phyloP scores from a whole-genome alignment of 2,113 vertebrate species.

The Epinephelus lanceolatus region DNA sequence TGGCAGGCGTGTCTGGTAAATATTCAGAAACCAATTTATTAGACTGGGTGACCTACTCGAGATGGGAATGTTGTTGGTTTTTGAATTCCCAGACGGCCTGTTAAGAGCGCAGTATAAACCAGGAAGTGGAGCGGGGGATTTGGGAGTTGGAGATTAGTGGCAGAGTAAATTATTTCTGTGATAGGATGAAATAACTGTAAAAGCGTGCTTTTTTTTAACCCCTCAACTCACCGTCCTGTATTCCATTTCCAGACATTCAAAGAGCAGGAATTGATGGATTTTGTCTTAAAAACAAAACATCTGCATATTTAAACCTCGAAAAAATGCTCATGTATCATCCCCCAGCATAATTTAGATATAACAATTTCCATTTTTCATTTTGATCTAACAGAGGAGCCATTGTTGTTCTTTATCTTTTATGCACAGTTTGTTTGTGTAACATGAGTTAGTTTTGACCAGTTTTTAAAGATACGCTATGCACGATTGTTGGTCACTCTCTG shows the following conservation, averaged over 20 bases:
- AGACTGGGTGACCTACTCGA: constrained; percentile 32
- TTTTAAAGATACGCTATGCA: neutral
- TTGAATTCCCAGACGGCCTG: constrained; percentile 54
- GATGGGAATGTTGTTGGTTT: constrained; percentile 54
- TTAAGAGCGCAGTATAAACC: constrained; percentile 46
- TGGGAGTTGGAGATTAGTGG: constrained; percentile 9
- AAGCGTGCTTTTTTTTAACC: neutral
- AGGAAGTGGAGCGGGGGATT: constrained; percentile 33
- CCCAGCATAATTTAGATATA: neutral
- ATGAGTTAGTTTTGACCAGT: neutral
- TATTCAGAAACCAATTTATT: constrained; percentile 60
- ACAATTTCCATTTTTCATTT: neutral
- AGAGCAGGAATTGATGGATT: neutral
- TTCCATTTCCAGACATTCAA: neutral
- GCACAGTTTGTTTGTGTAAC: neutral
- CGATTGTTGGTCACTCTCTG: too few relatives aligned
- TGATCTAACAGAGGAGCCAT: neutral
- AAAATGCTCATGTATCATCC: neutral
- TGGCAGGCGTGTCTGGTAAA: constrained; percentile 53
- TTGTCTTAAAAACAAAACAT: neutral
- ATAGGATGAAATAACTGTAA: neutral
- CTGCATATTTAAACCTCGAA: neutral
- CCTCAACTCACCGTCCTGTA: neutral
- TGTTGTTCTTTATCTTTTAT: neutral
- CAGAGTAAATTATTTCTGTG: constrained; percentile 15